These are phyloP conservation scores for Eriocheir sinensis DNA, from an alignment of 1,140 invertebrate species.

Conservation along the genomic window DNA sequence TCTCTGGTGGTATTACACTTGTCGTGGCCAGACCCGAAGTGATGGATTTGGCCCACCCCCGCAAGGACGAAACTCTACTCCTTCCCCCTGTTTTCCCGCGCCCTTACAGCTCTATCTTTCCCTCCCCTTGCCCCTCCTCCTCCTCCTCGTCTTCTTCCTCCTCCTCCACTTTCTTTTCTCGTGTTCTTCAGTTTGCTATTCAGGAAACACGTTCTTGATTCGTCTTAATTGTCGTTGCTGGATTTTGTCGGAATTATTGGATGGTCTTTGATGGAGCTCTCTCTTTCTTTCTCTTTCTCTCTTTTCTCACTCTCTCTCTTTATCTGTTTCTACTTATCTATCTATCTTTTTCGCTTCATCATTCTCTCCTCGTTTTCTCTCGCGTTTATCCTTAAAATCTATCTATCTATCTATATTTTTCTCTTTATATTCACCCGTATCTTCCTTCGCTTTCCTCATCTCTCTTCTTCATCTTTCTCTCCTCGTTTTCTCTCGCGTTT, in stretches of 20 bases:
- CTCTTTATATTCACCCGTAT: too few relatives aligned
- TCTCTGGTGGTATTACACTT: constrained; percentile 45
- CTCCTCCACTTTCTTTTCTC: not conserved
- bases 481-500: not conserved
- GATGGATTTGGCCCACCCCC: constrained; percentile 42
- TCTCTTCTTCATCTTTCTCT: not conserved
- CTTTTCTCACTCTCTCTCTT: too few relatives aligned
- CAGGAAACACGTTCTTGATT: not conserved
- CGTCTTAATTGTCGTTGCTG: not conserved
- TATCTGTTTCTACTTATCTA: too few relatives aligned
- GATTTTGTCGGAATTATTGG: too few relatives aligned
- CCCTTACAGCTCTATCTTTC: constrained; percentile 18
- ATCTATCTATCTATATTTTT: too few relatives aligned
- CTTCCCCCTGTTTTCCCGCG: not conserved
- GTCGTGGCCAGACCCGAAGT: constrained; percentile 46
- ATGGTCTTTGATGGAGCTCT: not conserved
- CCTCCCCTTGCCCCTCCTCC: not conserved
- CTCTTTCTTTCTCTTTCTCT: not conserved
- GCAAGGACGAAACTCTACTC: constrained; percentile 7
- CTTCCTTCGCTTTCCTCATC: too few relatives aligned
- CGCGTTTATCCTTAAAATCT: too few relatives aligned
- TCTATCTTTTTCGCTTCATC: not conserved
- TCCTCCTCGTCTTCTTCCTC: not conserved
- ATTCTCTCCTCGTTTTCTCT: too few relatives aligned
- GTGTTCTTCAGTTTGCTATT: constrained; percentile 9